Conservation (phyloP, 2,113 vertebrate genomes). For the Boleophthalmus pectinirostris region DNA sequence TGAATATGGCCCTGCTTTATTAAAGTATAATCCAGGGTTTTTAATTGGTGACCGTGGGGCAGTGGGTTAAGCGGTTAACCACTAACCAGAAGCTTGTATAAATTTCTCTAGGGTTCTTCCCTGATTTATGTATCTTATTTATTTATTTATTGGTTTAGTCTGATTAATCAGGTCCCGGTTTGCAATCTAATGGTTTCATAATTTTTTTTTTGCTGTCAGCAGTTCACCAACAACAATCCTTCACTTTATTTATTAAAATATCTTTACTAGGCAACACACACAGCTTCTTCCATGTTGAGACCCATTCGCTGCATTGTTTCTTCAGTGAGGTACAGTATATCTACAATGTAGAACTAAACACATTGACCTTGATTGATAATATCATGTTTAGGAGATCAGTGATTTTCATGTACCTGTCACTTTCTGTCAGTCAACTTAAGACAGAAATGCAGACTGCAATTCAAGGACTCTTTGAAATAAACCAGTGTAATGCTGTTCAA, state of each 20-base stretch:
- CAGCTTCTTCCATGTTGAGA: constrained; percentile 37
- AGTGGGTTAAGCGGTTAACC: no score
- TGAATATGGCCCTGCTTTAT: no score
- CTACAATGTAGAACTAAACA: constrained; percentile 37
- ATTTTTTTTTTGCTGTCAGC: no score
- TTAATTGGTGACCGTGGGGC: no score
- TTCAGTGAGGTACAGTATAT: constrained; percentile 34
- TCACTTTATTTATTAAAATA: background rate
- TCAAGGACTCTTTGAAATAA: constrained; percentile 25
- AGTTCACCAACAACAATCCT: no score
- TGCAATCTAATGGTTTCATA: no score
- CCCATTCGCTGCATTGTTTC: constrained; percentile 36
- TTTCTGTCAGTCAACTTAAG: constrained; percentile 51
- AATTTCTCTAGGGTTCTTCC: no score
- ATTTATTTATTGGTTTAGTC: no score
- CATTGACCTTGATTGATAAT: constrained; percentile 37
- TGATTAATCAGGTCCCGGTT: no score
- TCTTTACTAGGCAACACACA: background rate
- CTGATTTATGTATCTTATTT: no score
- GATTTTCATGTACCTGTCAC: constrained; percentile 57
- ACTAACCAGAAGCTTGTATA: no score
- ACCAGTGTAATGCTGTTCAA: constrained; percentile 26
- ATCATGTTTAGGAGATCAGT: constrained; percentile 57
- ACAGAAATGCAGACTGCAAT: constrained; percentile 31
- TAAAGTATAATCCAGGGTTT: no score